These are phyloP conservation scores for Drosophila phalerata DNA, from an alignment of 2,888 invertebrate species.

Conservation along the genomic window DNA sequence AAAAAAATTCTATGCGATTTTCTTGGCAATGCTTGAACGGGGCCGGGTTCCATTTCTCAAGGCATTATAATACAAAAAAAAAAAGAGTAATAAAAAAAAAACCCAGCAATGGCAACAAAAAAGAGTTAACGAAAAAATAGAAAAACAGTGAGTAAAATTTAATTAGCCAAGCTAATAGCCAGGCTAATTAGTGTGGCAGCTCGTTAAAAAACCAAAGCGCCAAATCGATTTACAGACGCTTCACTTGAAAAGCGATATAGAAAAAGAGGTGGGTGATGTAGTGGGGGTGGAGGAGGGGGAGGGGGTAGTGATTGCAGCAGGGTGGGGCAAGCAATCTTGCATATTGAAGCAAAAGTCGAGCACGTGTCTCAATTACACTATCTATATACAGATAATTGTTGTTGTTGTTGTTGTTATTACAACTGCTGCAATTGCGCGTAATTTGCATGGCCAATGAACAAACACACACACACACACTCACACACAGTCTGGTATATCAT, in stretches of 20 bases:
- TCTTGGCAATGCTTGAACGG: conserved; percentile 28
- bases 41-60: conserved; percentile 34
- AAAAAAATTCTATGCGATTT: conserved; percentile 24
- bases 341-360: conserved; percentile 14
- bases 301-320: neutral
- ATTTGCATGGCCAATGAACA: conserved; percentile 61
- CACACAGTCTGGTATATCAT: neutral
- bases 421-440: conserved; percentile 57
- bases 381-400: neutral
- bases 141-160: conserved; percentile 48
- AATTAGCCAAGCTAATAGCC: conserved; percentile 62
- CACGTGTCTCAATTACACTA: conserved; percentile 34
- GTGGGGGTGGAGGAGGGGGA: too few species aligned
- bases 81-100: neutral
- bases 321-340: conserved; percentile 2
- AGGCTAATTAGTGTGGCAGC: conserved; percentile 61
- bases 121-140: conserved; percentile 28
- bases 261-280: neutral
- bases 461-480: neutral
- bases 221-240: conserved; percentile 54
- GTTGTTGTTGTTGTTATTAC: neutral
- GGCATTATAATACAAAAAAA: conserved; percentile 20
- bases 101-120: conserved; percentile 8
- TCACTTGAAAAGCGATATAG: neutral
- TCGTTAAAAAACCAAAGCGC: conserved; percentile 47